Evolutionary conservation across 2,888 invertebrate species (phyloP).

Genomic region (Scaptomyza caliginosa): DNA sequence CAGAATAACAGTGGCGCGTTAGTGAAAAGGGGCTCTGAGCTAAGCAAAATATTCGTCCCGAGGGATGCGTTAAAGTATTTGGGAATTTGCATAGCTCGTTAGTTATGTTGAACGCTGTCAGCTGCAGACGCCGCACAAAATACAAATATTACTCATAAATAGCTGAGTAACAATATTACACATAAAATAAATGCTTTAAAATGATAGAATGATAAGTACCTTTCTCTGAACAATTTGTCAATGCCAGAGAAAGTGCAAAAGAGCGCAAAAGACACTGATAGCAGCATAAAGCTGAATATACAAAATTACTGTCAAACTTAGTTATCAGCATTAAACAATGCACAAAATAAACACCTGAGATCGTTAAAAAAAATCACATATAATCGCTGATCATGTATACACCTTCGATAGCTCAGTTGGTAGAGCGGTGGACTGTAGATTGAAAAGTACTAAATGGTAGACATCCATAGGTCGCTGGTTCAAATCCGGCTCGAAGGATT

Average conservation of each 20-base stretch:
- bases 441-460: conserved; percentile 1
- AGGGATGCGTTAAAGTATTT: conserved; percentile 21
- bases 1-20: conserved; percentile 15
- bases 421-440: conserved; percentile 78
- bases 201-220: background rate
- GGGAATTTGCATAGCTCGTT: conserved; percentile 47
- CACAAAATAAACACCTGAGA: background rate
- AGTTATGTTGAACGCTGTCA: conserved; percentile 46
- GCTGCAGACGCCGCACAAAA: conserved; percentile 32
- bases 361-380: background rate
- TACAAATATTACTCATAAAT: conserved; percentile 37
- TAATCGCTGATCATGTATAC: background rate
- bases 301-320: background rate
- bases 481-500: conserved; percentile 40
- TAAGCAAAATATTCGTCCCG: background rate
- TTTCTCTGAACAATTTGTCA: background rate
- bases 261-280: background rate
- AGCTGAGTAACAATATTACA: conserved; percentile 19
- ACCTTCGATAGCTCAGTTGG: conserved; percentile 70
- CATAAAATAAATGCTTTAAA: conserved; percentile 20
- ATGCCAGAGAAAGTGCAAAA: background rate
- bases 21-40: background rate
- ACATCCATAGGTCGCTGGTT: conserved; percentile 40
- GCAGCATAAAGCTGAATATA: background rate
- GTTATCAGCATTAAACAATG: background rate